A percentile compares a stretch with the other conserved stretches of the same genome.
These are phyloP conservation scores for Apodemus sylvaticus DNA, from an alignment of 2,113 vertebrate species.

Conservation along the genomic window DNA sequence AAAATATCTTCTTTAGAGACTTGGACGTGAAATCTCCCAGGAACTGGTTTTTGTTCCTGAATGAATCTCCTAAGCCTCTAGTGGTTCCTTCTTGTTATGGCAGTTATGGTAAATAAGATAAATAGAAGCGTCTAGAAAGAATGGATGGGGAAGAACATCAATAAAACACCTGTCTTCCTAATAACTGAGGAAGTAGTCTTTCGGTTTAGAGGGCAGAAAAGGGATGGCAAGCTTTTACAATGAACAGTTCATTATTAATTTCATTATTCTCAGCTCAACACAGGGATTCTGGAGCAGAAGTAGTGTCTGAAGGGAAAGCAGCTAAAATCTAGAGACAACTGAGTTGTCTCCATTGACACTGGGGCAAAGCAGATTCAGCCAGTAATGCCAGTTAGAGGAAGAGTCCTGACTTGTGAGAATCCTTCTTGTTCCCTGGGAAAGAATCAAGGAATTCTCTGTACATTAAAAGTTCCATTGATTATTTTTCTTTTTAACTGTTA, in stretches of 20 bases:
- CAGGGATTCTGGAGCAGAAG: not conserved
- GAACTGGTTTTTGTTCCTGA: slow-evolving; percentile 17
- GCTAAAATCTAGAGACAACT: not conserved
- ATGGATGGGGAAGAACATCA: not conserved
- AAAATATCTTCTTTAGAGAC: not conserved
- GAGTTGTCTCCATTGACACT: not conserved
- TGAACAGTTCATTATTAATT: not conserved
- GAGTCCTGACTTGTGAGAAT: not conserved
- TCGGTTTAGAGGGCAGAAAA: not conserved
- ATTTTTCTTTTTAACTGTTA: not conserved
- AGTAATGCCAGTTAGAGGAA: not conserved
- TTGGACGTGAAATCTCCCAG: not conserved
- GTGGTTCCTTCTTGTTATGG: not conserved
- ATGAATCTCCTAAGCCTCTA: not conserved
- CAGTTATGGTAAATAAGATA: not conserved
- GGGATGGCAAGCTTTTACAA: not conserved
- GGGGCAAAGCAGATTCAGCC: not conserved
- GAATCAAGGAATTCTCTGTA: not conserved
- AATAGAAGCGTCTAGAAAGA: slow-evolving; percentile 26
- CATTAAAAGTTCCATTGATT: not conserved
- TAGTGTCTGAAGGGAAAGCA: not conserved
- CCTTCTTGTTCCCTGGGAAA: not conserved
- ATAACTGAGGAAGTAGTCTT: not conserved
- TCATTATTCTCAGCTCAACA: not conserved
- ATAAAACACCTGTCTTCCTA: not conserved